phyloP scores from a whole-genome alignment of 2,888 invertebrate genomes.

The Isotomurus palustris region DNA sequence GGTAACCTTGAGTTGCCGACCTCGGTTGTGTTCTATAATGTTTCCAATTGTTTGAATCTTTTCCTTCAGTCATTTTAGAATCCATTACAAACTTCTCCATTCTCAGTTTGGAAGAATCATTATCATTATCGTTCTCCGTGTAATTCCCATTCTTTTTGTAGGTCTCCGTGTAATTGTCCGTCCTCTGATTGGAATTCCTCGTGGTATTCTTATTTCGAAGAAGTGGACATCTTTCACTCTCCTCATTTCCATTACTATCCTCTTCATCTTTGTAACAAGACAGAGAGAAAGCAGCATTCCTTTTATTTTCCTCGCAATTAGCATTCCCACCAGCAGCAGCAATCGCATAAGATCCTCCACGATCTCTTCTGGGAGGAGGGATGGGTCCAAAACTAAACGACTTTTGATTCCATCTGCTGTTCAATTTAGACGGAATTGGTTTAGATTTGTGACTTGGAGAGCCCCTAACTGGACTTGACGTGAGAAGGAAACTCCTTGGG shows the following conservation, averaged over 20 bases:
- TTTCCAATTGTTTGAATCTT: neutral
- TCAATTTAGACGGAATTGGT: slow-evolving; percentile 3
- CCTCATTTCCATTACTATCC: no score
- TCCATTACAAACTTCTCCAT: neutral
- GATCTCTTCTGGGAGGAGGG: neutral
- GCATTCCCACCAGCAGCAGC: no score
- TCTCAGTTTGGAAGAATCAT: neutral
- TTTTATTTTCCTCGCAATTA: no score
- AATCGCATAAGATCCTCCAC: neutral
- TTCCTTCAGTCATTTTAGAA: neutral
- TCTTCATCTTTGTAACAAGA: no score
- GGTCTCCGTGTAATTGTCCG: no score
- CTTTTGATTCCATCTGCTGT: slow-evolving; percentile 5
- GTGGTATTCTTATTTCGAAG: neutral
- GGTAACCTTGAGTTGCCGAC: no score
- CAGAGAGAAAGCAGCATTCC: no score
- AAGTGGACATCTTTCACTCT: no score
- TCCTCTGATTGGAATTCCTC: neutral
- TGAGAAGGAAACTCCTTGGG: no score
- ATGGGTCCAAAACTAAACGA: slow-evolving; percentile 13
- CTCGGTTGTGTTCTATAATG: no score
- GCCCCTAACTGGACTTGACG: neutral
- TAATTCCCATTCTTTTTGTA: no score
- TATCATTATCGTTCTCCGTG: neutral
- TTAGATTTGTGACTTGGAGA: neutral